These are phyloP conservation scores for Euzophera pinguis DNA, from an alignment of 2,888 invertebrate species.

Conservation along the genomic window DNA sequence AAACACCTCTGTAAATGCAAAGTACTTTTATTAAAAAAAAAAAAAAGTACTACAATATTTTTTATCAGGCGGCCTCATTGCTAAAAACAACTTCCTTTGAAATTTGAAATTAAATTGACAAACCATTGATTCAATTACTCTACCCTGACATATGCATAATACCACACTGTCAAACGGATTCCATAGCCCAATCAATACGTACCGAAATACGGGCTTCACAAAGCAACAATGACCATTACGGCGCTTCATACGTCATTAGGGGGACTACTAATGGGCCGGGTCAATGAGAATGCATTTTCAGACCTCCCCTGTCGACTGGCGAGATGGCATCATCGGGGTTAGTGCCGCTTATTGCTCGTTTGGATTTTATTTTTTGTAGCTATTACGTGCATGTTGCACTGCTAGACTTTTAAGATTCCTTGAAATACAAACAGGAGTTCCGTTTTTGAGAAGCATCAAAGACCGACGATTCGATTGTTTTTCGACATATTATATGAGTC, in stretches of 20 bases:
- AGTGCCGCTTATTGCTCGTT: neutral
- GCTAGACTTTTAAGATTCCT: no score
- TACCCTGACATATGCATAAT: neutral
- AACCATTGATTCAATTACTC: neutral
- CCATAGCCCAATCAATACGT: neutral
- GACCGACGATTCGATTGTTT: no score
- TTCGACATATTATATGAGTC: no score
- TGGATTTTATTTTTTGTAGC: neutral
- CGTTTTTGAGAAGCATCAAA: no score
- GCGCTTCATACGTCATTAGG: slow-evolving; percentile 7
- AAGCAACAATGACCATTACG: slow-evolving; percentile 7
- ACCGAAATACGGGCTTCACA: neutral
- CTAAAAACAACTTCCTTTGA: no score
- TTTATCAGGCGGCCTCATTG: no score
- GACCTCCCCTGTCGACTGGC: slow-evolving; percentile 20
- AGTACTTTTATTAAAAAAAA: no score
- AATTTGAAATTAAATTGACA: no score
- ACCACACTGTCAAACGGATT: neutral
- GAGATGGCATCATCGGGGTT: neutral
- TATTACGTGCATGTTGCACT: neutral
- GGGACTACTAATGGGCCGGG: slow-evolving; percentile 43
- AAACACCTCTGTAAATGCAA: no score
- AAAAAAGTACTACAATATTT: no score
- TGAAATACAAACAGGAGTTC: no score
- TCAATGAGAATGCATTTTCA: slow-evolving; percentile 51